Conservation (phyloP, 1,140 invertebrate species). For the Drosophila ficusphila region DNA sequence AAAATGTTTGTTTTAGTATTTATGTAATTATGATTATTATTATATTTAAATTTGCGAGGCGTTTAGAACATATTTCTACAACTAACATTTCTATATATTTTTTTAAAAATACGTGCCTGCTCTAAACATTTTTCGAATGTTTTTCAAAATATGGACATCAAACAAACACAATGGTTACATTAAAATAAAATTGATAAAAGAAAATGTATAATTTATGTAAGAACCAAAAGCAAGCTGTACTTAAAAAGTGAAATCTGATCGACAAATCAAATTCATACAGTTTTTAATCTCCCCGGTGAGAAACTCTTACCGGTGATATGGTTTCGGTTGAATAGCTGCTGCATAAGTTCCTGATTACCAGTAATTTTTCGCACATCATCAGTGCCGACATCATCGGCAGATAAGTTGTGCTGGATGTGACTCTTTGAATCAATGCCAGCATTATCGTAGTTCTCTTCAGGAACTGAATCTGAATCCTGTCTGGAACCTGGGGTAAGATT, state of each 20-base stretch:
- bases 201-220: not conserved
- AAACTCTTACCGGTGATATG: conserved; percentile 81
- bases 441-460: conserved; percentile 29
- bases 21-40: not conserved
- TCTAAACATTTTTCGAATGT: not conserved
- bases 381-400: conserved; percentile 38
- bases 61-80: conserved; percentile 14
- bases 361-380: conserved; percentile 67
- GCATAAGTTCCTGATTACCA: conserved; percentile 74
- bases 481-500: conserved; percentile 1
- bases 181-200: not conserved
- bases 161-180: not conserved
- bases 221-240: conserved; percentile 3
- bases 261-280: conserved; percentile 9
- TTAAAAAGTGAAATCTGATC: conserved; percentile 9
- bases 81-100: not conserved
- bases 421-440: conserved; percentile 14
- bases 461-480: conserved; percentile 63
- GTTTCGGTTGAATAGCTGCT: conserved; percentile 75
- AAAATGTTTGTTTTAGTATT: not conserved
- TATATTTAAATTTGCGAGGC: conserved; percentile 21
- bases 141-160: not conserved
- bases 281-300: conserved; percentile 22
- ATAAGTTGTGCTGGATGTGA: conserved; percentile 1
- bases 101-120: not conserved